These are phyloP conservation scores for Mixornis gularis DNA, from an alignment of 2,113 vertebrate species.

Conservation along the genomic window DNA sequence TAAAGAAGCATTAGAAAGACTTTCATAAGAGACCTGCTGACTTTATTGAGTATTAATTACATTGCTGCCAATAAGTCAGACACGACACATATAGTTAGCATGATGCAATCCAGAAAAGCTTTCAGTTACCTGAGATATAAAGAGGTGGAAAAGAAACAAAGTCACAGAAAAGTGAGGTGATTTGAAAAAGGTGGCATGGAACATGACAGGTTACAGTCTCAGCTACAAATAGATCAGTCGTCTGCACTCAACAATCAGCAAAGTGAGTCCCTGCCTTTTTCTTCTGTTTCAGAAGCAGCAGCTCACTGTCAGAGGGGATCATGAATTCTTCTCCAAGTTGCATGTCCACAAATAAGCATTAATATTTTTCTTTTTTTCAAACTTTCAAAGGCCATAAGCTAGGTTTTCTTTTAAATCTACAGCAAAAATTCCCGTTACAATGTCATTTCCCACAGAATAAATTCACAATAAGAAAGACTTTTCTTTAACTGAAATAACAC, in stretches of 20 bases:
- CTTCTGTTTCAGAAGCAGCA: not conserved
- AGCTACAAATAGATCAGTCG: not conserved
- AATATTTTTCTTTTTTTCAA: not conserved
- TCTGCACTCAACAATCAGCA: not conserved
- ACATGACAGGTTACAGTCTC: not conserved
- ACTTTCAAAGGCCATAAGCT: not conserved
- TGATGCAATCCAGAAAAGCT: not conserved
- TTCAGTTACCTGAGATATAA: not conserved
- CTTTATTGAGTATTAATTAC: not conserved
- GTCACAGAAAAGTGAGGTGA: not conserved
- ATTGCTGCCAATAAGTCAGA: not conserved
- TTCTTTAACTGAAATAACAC: not conserved
- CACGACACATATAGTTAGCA: fast-evolving
- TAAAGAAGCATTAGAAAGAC: not conserved
- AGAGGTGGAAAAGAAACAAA: not conserved
- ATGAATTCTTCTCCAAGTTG: not conserved
- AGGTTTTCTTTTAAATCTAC: not conserved
- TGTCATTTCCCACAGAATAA: not conserved
- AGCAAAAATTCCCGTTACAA: not conserved
- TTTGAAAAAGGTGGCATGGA: not conserved
- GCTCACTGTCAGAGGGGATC: not conserved
- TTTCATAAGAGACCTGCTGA: not conserved
- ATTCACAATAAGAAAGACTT: not conserved
- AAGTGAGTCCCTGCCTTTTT: not conserved
- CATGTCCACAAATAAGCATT: not conserved